Evolutionary conservation across 2,113 vertebrate genomes (phyloP).

Genomic region (Neofelis nebulosa): DNA sequence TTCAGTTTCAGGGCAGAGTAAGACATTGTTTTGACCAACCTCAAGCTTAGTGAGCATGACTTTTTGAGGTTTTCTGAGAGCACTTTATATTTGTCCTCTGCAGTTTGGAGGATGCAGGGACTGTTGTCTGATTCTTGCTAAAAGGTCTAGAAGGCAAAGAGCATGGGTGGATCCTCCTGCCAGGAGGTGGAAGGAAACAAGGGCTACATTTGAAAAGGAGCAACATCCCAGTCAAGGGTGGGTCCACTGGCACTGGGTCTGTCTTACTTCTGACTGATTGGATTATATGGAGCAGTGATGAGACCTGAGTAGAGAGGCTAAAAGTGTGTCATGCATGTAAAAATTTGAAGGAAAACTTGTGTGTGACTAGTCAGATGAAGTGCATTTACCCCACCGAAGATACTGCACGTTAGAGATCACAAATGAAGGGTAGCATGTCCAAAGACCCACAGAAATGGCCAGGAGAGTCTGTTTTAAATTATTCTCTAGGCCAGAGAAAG

Average conservation of each 20-base stretch:
- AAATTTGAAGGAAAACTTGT: background rate
- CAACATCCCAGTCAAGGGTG: rapidly evolving
- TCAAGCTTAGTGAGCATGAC: background rate
- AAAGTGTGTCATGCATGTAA: background rate
- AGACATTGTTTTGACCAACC: background rate
- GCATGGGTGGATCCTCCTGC: too few relatives aligned
- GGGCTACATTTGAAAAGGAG: background rate
- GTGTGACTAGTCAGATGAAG: background rate
- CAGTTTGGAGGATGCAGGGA: background rate
- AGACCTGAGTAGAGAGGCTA: background rate
- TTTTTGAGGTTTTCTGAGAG: background rate
- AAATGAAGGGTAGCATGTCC: background rate
- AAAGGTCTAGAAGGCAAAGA: background rate
- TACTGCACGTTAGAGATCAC: background rate
- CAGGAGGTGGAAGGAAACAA: background rate
- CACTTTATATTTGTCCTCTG: background rate
- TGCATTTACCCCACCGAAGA: background rate
- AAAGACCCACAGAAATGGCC: background rate
- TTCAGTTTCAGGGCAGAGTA: background rate
- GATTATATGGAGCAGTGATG: too few relatives aligned
- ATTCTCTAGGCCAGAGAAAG: background rate
- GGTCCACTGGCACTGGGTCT: background rate
- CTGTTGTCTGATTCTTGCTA: background rate
- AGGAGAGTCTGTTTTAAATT: background rate
- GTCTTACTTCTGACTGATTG: background rate